These are phyloP conservation scores for Podarcis cretensis DNA, from an alignment of 2,113 vertebrate genomes.

Conservation along the genomic window DNA sequence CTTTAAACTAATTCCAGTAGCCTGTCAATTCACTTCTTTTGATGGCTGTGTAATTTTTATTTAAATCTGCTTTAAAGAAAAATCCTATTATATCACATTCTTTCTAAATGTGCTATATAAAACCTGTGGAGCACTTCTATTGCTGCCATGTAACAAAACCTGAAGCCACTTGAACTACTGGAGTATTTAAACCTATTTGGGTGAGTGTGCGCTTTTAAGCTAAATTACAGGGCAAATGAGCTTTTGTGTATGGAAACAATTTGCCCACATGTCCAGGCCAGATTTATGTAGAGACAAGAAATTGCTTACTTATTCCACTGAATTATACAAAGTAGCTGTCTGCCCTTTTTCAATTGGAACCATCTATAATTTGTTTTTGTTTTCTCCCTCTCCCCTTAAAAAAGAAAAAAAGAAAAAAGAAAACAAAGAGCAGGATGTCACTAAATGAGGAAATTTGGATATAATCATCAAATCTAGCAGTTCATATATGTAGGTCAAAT, in stretches of 20 bases:
- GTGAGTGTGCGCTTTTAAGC: constrained; percentile 25
- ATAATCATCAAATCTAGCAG: constrained; percentile 62
- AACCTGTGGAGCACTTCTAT: constrained; percentile 21
- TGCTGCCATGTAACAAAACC: neutral
- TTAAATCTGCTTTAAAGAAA: constrained; percentile 33
- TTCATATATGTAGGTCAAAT: constrained; percentile 68
- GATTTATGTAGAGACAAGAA: neutral
- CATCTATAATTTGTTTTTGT: constrained; percentile 41
- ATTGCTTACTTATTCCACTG: neutral
- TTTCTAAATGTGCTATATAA: constrained; percentile 42
- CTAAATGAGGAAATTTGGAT: constrained; percentile 59
- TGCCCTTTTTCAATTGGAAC: constrained; percentile 22
- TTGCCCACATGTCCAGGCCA: neutral
- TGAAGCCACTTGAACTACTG: constrained; percentile 37
- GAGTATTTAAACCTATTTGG: constrained; percentile 19
- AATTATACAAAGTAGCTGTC: constrained; percentile 25
- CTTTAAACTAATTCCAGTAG: constrained; percentile 1
- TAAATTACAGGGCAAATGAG: constrained; percentile 37
- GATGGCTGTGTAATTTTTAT: constrained; percentile 10
- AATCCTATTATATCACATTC: neutral
- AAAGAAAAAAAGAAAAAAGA: neutral
- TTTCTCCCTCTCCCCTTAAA: constrained; percentile 26
- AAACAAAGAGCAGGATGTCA: constrained; percentile 4
- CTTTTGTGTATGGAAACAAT: constrained; percentile 18
- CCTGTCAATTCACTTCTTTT: constrained; percentile 32